Percentiles rank a stretch among this genome's conserved stretches.
Evolutionary conservation across 2,113 vertebrate species (phyloP).

Genomic region (Pongo abelii): DNA sequence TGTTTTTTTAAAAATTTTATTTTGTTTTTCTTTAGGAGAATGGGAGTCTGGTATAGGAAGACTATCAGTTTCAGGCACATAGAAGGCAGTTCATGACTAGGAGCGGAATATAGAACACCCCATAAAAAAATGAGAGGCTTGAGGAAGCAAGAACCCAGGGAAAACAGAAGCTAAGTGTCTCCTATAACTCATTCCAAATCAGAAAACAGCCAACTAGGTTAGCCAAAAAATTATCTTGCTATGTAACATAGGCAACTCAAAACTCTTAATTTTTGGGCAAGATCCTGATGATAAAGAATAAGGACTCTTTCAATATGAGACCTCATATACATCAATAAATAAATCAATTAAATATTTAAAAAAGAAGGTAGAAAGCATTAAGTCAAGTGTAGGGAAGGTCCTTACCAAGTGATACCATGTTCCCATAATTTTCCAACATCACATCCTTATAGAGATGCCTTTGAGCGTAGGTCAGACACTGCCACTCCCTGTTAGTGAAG

Average conservation of each 20-base stretch:
- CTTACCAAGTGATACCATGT: constrained; percentile 35
- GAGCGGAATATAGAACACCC: not conserved
- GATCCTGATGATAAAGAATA: not conserved
- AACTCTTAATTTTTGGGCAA: not conserved
- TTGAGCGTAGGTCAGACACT: not conserved
- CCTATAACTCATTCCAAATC: not conserved
- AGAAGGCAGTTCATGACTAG: not conserved
- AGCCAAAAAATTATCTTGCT: not conserved
- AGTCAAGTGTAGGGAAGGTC: not conserved
- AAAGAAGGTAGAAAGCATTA: not conserved
- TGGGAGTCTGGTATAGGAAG: not conserved
- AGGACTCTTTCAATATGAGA: not conserved
- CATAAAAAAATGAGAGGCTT: not conserved
- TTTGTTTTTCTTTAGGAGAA: not conserved
- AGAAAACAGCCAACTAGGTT: not conserved
- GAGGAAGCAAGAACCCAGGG: not conserved
- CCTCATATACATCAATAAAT: not conserved
- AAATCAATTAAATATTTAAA: not conserved
- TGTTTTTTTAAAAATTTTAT: not conserved
- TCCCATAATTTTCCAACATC: constrained; percentile 52
- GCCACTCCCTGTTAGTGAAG: constrained; percentile 27
- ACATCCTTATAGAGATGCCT: constrained; percentile 32
- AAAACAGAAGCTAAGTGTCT: not conserved
- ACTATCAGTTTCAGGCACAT: not conserved
- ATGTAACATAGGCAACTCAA: not conserved